Percentiles rank a stretch among this genome's conserved stretches.
These are phyloP conservation scores for Mactra quadrangularis DNA, from an alignment of 1,140 invertebrate genomes.

Conservation along the genomic window DNA sequence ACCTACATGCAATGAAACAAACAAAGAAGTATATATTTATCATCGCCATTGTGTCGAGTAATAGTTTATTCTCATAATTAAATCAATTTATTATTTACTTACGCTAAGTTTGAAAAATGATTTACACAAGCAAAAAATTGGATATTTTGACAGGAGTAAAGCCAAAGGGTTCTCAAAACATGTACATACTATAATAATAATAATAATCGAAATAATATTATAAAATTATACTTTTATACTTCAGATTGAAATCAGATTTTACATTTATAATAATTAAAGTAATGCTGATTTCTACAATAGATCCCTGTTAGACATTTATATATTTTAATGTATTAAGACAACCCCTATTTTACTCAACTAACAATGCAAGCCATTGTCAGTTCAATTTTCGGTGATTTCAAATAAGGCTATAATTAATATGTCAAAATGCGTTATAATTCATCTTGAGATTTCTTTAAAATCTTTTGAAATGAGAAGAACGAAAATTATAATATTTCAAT, in stretches of 20 bases:
- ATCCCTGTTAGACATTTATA: slow-evolving; percentile 32
- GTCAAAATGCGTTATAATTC: slow-evolving; percentile 52
- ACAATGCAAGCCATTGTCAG: slow-evolving; percentile 44
- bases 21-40: too few species aligned
- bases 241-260: slow-evolving; percentile 38
- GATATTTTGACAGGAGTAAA: too few species aligned
- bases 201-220: too few species aligned
- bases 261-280: slow-evolving; percentile 9
- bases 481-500: slow-evolving; percentile 31
- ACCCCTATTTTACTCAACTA: background rate
- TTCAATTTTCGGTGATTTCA: slow-evolving; percentile 47
- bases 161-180: too few species aligned
- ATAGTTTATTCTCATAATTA: too few species aligned
- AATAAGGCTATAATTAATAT: slow-evolving; percentile 61
- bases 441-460: slow-evolving; percentile 28
- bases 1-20: too few species aligned
- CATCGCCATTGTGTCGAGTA: too few species aligned
- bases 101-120: too few species aligned
- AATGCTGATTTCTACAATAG: slow-evolving; percentile 31
- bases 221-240: too few species aligned
- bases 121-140: too few species aligned
- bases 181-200: too few species aligned
- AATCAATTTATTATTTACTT: too few species aligned
- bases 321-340: slow-evolving; percentile 36
- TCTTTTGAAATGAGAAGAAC: slow-evolving; percentile 44